Conservation (phyloP, 2,888 invertebrate genomes). For the Gryllus longicercus region DNA sequence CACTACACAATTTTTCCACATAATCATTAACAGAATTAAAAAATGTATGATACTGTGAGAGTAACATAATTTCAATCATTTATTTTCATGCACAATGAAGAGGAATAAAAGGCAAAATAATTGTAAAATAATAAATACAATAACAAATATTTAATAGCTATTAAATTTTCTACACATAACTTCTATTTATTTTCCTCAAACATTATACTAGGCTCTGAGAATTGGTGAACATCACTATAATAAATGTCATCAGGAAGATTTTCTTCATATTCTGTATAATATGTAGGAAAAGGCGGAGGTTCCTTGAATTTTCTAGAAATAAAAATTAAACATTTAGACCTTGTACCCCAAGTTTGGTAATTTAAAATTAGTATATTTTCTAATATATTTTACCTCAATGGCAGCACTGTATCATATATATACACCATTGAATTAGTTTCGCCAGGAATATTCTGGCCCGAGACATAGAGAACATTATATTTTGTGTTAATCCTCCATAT, state of each 20-base stretch:
- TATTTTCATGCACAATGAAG: too few species aligned
- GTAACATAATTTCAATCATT: too few species aligned
- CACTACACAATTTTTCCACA: too few species aligned
- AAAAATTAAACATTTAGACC: slow-evolving; percentile 23
- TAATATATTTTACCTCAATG: slow-evolving; percentile 50
- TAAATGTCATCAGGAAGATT: slow-evolving; percentile 67
- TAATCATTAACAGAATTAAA: too few species aligned
- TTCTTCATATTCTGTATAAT: slow-evolving; percentile 59
- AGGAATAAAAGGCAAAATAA: too few species aligned
- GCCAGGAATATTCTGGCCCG: slow-evolving; percentile 79
- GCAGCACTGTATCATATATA: slow-evolving; percentile 76
- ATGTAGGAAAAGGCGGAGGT: slow-evolving; percentile 74
- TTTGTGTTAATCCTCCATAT: slow-evolving; percentile 91
- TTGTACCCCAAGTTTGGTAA: neutral
- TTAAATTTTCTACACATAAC: too few species aligned
- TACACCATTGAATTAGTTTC: slow-evolving; percentile 73
- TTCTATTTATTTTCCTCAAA: slow-evolving; percentile 49
- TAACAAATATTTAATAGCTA: too few species aligned
- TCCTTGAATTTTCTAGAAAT: slow-evolving; percentile 40
- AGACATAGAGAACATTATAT: slow-evolving; percentile 86
- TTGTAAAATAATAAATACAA: too few species aligned
- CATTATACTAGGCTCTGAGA: slow-evolving; percentile 66
- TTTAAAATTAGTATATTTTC: too few species aligned
- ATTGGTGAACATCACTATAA: slow-evolving; percentile 71
- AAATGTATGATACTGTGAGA: too few species aligned